These are phyloP conservation scores for Asarcornis scutulata DNA, from an alignment of 2,113 vertebrate genomes.

Conservation along the genomic window DNA sequence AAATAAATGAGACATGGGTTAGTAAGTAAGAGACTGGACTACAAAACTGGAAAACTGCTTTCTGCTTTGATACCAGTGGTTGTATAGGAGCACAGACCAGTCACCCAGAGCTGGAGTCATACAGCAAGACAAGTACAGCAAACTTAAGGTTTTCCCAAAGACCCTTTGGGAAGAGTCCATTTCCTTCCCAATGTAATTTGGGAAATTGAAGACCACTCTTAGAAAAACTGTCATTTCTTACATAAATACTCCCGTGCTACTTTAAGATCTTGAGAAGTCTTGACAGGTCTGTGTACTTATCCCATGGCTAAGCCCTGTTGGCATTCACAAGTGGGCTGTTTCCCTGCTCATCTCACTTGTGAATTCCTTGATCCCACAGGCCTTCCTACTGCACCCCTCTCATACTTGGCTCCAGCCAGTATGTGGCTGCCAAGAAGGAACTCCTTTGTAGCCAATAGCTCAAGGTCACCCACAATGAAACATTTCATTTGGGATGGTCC, in stretches of 20 bases:
- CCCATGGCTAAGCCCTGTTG: background rate
- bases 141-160: background rate
- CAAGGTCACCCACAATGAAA: background rate
- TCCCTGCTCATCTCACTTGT: background rate
- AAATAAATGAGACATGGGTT: background rate
- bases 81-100: background rate
- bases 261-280: background rate
- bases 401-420: background rate
- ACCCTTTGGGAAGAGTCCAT: no score
- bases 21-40: background rate
- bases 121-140: background rate
- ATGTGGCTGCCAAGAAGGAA: background rate
- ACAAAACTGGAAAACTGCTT: background rate
- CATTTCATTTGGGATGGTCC: background rate
- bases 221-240: background rate
- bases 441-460: background rate
- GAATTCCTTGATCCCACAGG: background rate
- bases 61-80: background rate
- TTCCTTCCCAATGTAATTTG: no score
- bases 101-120: background rate
- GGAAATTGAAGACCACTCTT: background rate
- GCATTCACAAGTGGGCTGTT: background rate
- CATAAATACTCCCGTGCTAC: background rate
- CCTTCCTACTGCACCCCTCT: background rate
- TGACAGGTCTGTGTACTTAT: background rate